Evolutionary conservation across 1,140 invertebrate species (phyloP).

Genomic region (Drosophila bifasciata): DNA sequence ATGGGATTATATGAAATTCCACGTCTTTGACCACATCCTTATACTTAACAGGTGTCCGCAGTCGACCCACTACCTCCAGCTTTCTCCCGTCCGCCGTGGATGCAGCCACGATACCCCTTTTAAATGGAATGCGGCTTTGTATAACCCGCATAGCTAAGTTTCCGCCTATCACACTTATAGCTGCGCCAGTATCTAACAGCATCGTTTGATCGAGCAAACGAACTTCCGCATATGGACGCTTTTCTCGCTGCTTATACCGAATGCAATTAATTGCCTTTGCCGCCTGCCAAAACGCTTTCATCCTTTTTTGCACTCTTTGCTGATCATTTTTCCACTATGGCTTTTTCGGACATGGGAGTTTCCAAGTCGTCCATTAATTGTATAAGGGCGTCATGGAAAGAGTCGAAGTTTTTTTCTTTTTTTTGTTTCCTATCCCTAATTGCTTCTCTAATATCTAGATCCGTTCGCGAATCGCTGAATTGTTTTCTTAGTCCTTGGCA

Average conservation of each 20-base stretch:
- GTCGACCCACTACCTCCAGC: background rate
- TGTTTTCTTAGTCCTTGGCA: background rate
- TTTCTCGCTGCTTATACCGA: background rate
- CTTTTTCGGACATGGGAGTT: background rate
- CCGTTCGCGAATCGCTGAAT: constrained; percentile 3
- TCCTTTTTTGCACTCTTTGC: background rate
- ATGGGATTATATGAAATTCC: no score
- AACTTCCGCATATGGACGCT: constrained; percentile 4
- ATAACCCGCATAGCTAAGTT: background rate
- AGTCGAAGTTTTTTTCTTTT: background rate
- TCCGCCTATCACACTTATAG: constrained; percentile 3
- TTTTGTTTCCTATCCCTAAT: constrained; percentile 7
- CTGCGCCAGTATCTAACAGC: background rate
- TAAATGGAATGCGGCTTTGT: no score
- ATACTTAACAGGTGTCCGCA: background rate
- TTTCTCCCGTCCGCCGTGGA: background rate
- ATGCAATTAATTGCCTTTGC: background rate
- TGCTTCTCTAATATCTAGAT: background rate
- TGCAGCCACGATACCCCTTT: background rate
- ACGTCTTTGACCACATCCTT: background rate
- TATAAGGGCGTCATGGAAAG: background rate
- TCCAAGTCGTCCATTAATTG: background rate
- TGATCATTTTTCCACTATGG: background rate
- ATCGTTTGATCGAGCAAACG: background rate
- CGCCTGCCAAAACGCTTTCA: background rate